Evolutionary conservation across 2,888 invertebrate species (phyloP).

Genomic region (Drosophila falleni): DNA sequence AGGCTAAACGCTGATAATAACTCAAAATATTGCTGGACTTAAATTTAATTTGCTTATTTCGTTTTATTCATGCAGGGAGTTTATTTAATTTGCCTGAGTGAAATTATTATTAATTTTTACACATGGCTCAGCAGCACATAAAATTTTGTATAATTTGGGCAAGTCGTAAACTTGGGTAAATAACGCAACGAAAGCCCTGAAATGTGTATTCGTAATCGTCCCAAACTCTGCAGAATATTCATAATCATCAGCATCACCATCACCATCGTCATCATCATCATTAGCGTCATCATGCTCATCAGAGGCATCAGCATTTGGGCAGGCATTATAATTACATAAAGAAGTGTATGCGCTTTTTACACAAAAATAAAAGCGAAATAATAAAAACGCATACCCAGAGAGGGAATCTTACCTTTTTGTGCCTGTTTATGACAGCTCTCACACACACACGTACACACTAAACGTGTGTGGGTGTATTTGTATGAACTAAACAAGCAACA

Average conservation of each 20-base stretch:
- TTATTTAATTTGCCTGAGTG: constrained; percentile 69
- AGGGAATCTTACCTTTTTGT: constrained; percentile 60
- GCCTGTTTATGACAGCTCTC: constrained; percentile 71
- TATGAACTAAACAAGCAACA: constrained; percentile 56
- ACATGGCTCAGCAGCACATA: constrained; percentile 66
- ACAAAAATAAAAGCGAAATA: constrained; percentile 60
- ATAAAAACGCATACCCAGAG: constrained; percentile 51
- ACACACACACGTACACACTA: constrained; percentile 18
- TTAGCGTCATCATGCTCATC: constrained; percentile 27
- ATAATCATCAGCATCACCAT: constrained; percentile 39
- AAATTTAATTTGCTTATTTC: constrained; percentile 21
- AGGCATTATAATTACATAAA: constrained; percentile 73
- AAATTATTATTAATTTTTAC: constrained; percentile 66
- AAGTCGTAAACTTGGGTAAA: constrained; percentile 69
- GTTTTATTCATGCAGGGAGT: constrained; percentile 17
- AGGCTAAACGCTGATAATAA: background rate
- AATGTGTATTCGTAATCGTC: constrained; percentile 41
- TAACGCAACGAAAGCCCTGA: constrained; percentile 43
- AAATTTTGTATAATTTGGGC: constrained; percentile 62
- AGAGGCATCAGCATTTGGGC: constrained; percentile 59
- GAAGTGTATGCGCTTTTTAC: constrained; percentile 65
- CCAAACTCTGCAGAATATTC: constrained; percentile 40
- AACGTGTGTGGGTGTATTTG: constrained; percentile 6
- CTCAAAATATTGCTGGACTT: constrained; percentile 2
- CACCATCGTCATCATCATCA: constrained; percentile 24